Base-by-base conservation (phyloP, 2,797 vertebrate species). In the Monodelphis domestica region DNA sequence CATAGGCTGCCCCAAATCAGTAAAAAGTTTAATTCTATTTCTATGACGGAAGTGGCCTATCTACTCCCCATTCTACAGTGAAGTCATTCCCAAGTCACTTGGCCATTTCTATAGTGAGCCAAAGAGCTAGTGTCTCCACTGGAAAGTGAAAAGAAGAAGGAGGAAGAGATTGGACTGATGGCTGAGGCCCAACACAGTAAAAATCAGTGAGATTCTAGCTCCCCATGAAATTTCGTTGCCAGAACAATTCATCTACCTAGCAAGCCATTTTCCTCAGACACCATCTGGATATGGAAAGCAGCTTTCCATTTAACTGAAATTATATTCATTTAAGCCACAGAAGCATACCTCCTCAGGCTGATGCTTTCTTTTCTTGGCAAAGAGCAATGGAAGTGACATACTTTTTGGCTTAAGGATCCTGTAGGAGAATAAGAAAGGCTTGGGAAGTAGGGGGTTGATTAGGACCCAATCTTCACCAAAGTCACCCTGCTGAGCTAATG, bases 401-500 rank as follows among this genome's bases (percentile, higher is more conserved):
- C 38, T 89, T 2, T 89, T 87, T 95, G 91, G 56, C 56, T 91
- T 1, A 0, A 57, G 4, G 0, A 90, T 45, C 63, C 89, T 56
- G 0, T 0, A 0, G 57, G 53, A 53, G 29, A 50, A 84, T 0
- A 0, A 95, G 12, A 63, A 94, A 90, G 92, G 54, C 94, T 94
- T 0, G 0, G 50, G 93, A 94, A 94, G 17, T 15, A 6, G 24
- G 26, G 30, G 15, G 29, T 3, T 54, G 50, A 94, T 89, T 26
- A 38, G 70, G 1, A 1, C 10, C 12, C 0, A 59, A 52, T 4
- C 29, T 28, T 89, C 33, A 17, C 70, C 88, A 38, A 3, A 24
- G 5, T 91, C 52, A 26, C 3, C 89, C 89, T 56, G 54, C 14
- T 52, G 94, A 97, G 91, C 54, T 78, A 92, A 95, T 2, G 52